Base-by-base conservation (phyloP, 2,888 invertebrate species). In the Aporophyla nigra region DNA sequence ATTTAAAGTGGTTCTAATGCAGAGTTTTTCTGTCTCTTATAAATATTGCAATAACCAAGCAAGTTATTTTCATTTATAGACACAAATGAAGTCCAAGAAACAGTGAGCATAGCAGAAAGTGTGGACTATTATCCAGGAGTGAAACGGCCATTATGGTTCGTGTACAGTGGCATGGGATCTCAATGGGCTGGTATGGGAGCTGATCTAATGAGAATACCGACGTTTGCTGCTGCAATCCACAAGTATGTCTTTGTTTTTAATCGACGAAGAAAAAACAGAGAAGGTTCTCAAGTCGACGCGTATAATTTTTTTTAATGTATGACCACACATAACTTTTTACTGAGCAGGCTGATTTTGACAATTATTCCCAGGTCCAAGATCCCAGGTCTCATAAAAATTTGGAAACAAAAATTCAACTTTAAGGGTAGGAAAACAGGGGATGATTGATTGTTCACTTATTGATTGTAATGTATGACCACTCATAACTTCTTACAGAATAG, bases 101-200 rank as follows among this genome's bases (percentile, higher is more conserved):
- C 94, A 0, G 77, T 91, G 2, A 85, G 86, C 27, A 6, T 93
- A 33, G 74, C 88, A 0, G 88, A 93, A 73, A 91, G 88, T 68
- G 78, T 87, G 2, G 89, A 90, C 10, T 90, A 93, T 73, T 94
- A 89, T 56, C 87, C 91, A 0, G 94, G 93, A 5, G 91, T 84
- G 0, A 90, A 87, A 21, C 89, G 96, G 1, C 97, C 97, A 0
- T 89, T 98, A 0, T 98, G 97, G 97, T 98, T 97, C 87, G 96
- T 98, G 63, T 98, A 97, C 93, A 97, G 98, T 63, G 98, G 98
- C 9, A 98, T 98, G 97, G 98, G 98, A 0, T 97, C 97, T 0
- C 98, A 98, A 90, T 98, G 98, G 98, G 92, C 96, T 49, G 97
- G 97, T 14, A 98, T 98, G 97, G 98, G 97, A 3, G 93, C 95